Evolutionary conservation across 2,113 vertebrate genomes (phyloP), one percentile per base, ranked within the genome.

Genomic region (Rhinopithecus roxellana): DNA sequence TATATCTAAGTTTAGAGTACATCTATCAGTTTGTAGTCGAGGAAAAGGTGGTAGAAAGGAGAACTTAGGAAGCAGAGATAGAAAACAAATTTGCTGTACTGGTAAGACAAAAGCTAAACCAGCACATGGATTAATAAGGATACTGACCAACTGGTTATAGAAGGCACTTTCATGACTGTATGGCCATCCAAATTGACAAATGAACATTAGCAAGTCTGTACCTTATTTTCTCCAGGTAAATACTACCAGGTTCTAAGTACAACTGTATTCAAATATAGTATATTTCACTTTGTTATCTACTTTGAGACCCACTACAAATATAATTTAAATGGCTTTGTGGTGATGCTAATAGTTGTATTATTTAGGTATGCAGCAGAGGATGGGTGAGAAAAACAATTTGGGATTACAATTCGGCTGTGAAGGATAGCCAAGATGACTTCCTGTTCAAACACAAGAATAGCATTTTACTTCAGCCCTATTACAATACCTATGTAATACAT

Each of bases 271-370:
- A 79, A 22, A 50, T 23, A 94, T 57, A 50, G 52, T 64, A 45
- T 57, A 78, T 35, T 94, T 90, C 69, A 69, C 48, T 64, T 16
- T 89, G 23, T 18, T 89, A 72, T 8, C 38, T 95, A 91, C 38
- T 87, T 94, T 96, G 57, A 90, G 48, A 95, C 90, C 30, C 20
- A 74, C 25, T 89, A 55, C 25, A 92, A 94, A 79, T 91, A 86
- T 11, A 84, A 85, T 11, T 88, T 50, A 82, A 97, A 97, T 96
- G 84, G 43, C n/a, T 96, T 84, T 89, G 43, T 87, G 38, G 18
- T 78, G 35, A 94, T 95, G 57, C 50, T 90, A 79, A 48, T 3
- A 89, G 32, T 80, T 86, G 23, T 84, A 32, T 81, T 92, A 52
- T 57, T 77, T 94, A 94, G 50, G 38, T 94, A 70, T 72, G 43